Base-by-base conservation (phyloP, 2,113 vertebrate genomes). In the Forbesichthys agassizii region DNA sequence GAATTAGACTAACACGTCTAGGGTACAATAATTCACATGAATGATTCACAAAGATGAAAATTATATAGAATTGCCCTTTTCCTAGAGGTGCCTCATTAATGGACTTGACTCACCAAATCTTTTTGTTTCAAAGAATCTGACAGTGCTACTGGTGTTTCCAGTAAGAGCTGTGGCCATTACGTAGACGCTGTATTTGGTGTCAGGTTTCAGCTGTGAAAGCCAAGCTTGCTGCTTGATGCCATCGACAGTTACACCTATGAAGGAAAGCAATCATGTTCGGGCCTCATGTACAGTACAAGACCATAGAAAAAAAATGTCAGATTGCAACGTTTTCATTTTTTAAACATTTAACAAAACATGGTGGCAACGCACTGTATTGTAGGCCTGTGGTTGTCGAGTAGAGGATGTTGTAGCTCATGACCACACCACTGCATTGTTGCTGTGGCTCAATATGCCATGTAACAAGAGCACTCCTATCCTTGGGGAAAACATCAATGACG, bases 161-260 rank as follows among this genome's bases (percentile, higher is more conserved):
- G 81, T 93, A 2, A 1, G 55, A 58, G 91, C 93, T 48, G 36
- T 92, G 76, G 93, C 95, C 85, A 83, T 78, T 3, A 97, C 84
- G 48, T 57, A 27, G 51, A 92, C 76, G 1, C 55, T 86, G 67
- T 97, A 96, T 0, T 88, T 74, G 0, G 90, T 94, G 66, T 86
- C 68, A n/a, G 91, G 85, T 51, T 68, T 79, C 74, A 98, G 87
- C 12, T 87, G 79, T 49, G 85, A 80, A 75, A 98, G 79, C 53
- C 4, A 6, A 13, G 90, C 84, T 0, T 81, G 67, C 5, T 84
- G 81, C 36, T 69, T 33, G 9, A 66, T 75, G 27, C 76, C 33
- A 57, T 87, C 69, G 20, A 95, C 91, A 0, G 92, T 93, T 46
- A 90, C 52, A 71, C 85, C 96, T 98, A 81, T 58, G 73, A 71